Evolutionary conservation across 2,113 vertebrate genomes (phyloP), one percentile per base, ranked within the genome.

Genomic region (Myotis lucifugus): DNA sequence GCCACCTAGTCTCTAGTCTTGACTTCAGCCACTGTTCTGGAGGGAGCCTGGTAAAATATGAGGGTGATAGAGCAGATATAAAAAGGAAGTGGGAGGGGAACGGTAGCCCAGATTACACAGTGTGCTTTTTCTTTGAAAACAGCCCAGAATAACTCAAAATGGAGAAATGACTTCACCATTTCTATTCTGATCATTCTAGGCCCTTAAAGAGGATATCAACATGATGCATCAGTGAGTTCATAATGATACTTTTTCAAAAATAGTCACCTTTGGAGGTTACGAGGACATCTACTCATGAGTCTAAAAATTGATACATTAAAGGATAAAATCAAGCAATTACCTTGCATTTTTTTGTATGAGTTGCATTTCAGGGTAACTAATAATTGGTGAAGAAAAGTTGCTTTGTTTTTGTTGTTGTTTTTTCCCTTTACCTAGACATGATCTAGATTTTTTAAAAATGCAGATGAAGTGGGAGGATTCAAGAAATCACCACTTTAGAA

Each of bases 311-410:
- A 40, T 67, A 46, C 6, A 40, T 48, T n/a, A 56, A 69, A 29
- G 12, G 64, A 84, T 88, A 88, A 91, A 88, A 21, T 86, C 50
- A 86, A 67, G 34, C 42, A 77, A 48, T 79, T 89, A 48, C 37
- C 46, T 94, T 96, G 66, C 66, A 70, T 85, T 85, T 92, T 92
- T 79, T 79, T 85, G 4, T 21, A 74, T 46, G 48, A 74, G 50
- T 74, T 89, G 7, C 13, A 74, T 92, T 88, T 73, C 37, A 67
- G 27, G 7, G 6, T 69, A 77, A 85, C 32, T 50, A 48, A 92
- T 69, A 70, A 42, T 42, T 70, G 42, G 15, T 89, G 21, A 85
- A 89, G 69, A 8, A 61, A 85, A 73, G 5, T 77, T 83, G 32
- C 8, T 37, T 85, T 66, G 25, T 48, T 86, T 46, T 66, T 72